A percentile compares a stretch with the other conserved stretches of the same genome.
phyloP scores from a whole-genome alignment of 2,113 vertebrate genomes.

The Nesogale talazaci region DNA sequence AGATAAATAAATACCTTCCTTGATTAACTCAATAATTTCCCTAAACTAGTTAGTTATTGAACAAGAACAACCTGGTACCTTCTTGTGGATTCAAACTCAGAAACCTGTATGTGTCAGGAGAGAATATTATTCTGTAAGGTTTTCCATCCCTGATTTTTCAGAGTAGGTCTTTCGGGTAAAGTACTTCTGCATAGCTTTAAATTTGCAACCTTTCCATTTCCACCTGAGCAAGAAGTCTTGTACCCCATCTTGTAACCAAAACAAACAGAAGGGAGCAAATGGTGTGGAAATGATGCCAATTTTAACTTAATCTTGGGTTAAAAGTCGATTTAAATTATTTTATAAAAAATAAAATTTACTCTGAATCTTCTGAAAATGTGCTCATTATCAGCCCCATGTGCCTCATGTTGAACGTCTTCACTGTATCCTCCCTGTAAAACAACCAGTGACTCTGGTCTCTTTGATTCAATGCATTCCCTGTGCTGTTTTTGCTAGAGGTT shows the following conservation, averaged over 20 bases:
- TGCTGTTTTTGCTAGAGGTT: not conserved
- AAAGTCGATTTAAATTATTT: not conserved
- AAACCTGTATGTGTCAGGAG: too few relatives aligned
- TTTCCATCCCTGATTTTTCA: not conserved
- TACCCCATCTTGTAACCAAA: too few relatives aligned
- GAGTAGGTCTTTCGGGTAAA: not conserved
- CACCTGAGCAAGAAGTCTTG: not conserved
- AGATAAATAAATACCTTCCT: not conserved
- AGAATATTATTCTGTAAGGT: too few relatives aligned
- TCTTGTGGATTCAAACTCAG: too few relatives aligned
- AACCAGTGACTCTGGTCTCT: not conserved
- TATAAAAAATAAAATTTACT: not conserved
- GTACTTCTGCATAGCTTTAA: not conserved
- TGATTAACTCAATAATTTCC: not conserved
- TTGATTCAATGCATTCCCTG: accelerated
- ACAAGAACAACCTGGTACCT: too few relatives aligned
- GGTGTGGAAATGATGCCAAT: not conserved
- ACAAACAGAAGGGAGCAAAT: not conserved
- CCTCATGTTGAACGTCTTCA: too few relatives aligned
- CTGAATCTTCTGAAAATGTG: not conserved
- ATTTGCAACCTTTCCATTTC: not conserved
- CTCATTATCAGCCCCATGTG: not conserved
- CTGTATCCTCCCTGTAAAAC: not conserved
- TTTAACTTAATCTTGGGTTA: not conserved
- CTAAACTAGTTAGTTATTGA: not conserved